Evolutionary conservation across 2,113 vertebrate genomes (phyloP).

Genomic region (Erinaceus europaeus): DNA sequence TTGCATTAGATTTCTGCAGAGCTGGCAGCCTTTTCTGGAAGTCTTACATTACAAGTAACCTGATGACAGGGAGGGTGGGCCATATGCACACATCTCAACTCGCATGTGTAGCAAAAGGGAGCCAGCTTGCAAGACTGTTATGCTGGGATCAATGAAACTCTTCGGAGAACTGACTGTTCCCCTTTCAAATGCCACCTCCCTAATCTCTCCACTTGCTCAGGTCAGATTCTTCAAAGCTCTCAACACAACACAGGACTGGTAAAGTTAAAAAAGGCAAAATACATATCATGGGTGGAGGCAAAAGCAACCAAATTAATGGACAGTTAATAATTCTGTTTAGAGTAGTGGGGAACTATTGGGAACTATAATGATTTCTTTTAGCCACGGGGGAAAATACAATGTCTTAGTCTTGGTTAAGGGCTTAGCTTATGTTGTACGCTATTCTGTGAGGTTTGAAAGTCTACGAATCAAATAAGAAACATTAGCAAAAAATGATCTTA

Average conservation of each 20-base stretch:
- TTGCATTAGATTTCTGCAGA: constrained; percentile 62
- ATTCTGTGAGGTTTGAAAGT: neutral
- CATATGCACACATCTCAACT: constrained; percentile 5
- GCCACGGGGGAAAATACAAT: neutral
- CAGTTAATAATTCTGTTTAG: neutral
- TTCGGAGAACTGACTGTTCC: constrained; percentile 55
- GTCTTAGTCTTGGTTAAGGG: neutral
- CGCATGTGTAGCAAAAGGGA: neutral
- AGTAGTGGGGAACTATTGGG: neutral
- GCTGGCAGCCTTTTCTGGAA: constrained; percentile 58
- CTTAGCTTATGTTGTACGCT: rapidly evolving
- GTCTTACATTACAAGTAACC: constrained; percentile 74
- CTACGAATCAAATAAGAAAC: neutral
- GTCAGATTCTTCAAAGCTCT: constrained; percentile 63
- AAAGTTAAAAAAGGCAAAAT: neutral
- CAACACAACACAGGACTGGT: constrained; percentile 57
- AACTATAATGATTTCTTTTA: neutral
- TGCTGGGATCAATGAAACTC: constrained; percentile 48
- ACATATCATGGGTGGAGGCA: constrained; percentile 29
- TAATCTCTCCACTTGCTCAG: constrained; percentile 66
- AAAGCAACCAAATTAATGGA: neutral
- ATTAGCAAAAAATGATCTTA: neutral
- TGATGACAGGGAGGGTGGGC: constrained; percentile 62
- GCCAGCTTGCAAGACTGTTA: neutral
- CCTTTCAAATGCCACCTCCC: constrained; percentile 50